Conservation (phyloP, 1,140 invertebrate genomes). For the Fopius arisanus region DNA sequence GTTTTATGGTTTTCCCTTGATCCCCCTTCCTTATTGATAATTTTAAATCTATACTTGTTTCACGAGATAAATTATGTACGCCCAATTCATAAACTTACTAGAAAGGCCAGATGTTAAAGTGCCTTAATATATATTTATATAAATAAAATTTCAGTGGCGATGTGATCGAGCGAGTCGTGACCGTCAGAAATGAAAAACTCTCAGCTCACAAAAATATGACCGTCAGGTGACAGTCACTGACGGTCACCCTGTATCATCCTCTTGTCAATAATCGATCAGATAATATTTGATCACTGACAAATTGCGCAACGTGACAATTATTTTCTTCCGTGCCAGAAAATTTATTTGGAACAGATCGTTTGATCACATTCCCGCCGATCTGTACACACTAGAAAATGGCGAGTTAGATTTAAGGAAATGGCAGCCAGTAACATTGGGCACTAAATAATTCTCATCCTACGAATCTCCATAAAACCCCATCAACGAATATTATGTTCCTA, state of each 20-base stretch:
- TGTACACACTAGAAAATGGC: neutral
- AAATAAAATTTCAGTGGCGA: neutral
- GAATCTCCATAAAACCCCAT: conserved; percentile 4
- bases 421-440: neutral
- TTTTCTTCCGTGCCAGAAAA: too few species aligned
- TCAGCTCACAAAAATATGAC: too few species aligned
- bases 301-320: too few species aligned
- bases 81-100: neutral
- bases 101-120: neutral
- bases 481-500: conserved; percentile 33
- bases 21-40: conserved; percentile 36
- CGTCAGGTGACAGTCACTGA: too few species aligned
- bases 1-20: conserved; percentile 27
- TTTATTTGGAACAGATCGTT: too few species aligned
- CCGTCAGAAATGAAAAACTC: too few species aligned
- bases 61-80: neutral
- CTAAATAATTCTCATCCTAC: neutral
- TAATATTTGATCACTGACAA: too few species aligned
- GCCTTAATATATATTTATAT: conserved; percentile 20
- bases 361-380: neutral
- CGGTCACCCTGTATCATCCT: too few species aligned
- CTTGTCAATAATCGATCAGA: too few species aligned
- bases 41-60: neutral
- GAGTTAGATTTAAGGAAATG: neutral
- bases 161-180: too few species aligned